These are phyloP conservation scores for Ctenoplectra terminalis DNA, from an alignment of 1,140 invertebrate genomes.

Conservation along the genomic window DNA sequence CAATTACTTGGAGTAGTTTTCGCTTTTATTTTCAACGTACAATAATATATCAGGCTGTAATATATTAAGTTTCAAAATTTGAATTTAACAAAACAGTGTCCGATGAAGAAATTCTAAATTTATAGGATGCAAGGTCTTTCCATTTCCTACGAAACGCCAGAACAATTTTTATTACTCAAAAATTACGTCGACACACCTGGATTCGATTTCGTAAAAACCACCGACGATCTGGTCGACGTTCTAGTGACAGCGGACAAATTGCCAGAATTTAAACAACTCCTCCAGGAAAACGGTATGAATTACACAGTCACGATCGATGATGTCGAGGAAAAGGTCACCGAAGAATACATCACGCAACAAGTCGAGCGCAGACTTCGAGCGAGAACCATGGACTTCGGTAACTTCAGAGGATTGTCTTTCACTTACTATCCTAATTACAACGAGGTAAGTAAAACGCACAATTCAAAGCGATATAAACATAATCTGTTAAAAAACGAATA, in stretches of 20 bases:
- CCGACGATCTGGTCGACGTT: constrained; percentile 24
- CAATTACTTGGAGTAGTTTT: not conserved
- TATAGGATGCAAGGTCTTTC: constrained; percentile 56
- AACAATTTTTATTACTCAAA: constrained; percentile 30
- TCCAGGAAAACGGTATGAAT: constrained; percentile 21
- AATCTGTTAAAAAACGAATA: no score
- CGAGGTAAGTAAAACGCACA: constrained; percentile 38
- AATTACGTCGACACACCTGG: constrained; percentile 1
- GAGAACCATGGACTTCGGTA: no score
- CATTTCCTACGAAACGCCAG: constrained; percentile 31
- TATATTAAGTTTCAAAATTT: not conserved
- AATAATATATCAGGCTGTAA: not conserved
- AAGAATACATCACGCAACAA: constrained; percentile 31
- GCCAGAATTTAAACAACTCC: constrained; percentile 31
- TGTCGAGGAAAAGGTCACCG: constrained; percentile 18
- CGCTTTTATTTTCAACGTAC: not conserved
- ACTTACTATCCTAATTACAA: constrained; percentile 43
- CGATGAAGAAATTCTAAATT: not conserved
- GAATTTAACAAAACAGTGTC: not conserved
- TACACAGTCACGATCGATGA: constrained; percentile 50
- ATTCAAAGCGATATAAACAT: no score
- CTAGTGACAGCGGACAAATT: constrained; percentile 41
- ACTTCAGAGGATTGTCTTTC: constrained; percentile 2
- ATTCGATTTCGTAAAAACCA: constrained; percentile 50
- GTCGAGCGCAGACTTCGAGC: not conserved